phyloP scores from a whole-genome alignment of 2,888 invertebrate genomes.

The Euplagia quadripunctaria region DNA sequence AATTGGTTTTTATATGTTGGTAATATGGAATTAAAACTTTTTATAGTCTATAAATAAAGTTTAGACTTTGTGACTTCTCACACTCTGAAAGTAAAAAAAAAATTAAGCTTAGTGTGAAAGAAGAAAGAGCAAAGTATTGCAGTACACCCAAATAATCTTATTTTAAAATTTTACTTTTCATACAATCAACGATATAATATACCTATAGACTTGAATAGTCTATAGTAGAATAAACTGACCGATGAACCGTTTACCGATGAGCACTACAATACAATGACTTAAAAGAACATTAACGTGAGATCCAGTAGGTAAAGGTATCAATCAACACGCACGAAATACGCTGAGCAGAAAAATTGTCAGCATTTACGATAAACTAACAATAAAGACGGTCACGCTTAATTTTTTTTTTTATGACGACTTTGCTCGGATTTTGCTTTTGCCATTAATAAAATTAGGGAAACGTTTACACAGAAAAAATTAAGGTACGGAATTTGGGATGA shows the following conservation, averaged over 20 bases:
- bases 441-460: no score
- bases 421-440: no score
- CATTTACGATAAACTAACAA: background rate
- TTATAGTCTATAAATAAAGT: no score
- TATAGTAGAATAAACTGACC: no score
- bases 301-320: background rate
- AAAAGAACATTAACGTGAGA: background rate
- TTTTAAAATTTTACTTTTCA: background rate
- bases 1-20: slow-evolving; percentile 17
- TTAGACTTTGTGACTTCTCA: background rate
- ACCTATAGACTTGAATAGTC: no score
- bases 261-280: background rate
- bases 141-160: background rate
- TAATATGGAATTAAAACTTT: no score
- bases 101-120: background rate
- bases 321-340: background rate
- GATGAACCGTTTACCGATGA: no score
- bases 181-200: no score
- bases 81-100: no score
- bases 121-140: background rate
- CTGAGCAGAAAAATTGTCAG: background rate
- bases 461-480: no score
- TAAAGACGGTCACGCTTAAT: background rate
- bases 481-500: no score
- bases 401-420: no score